Base-by-base conservation (phyloP, 2,113 vertebrate species). In the Stomatorhinus ivindoensis region DNA sequence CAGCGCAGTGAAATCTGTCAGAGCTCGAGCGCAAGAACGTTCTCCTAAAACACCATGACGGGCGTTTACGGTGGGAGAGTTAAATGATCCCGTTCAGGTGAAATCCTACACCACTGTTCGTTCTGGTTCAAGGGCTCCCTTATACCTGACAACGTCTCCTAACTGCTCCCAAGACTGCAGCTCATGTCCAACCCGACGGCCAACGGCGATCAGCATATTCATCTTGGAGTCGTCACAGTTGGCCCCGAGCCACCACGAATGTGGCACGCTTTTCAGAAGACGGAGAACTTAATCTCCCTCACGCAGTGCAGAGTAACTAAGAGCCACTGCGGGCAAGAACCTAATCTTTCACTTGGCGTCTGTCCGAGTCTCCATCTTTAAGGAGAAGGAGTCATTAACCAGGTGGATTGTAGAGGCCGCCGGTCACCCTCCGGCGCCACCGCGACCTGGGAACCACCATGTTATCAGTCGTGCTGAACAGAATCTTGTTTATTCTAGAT, bases 401-500 rank as follows among this genome's bases (percentile, higher is more conserved):
- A 19, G 61, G 61, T 42, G 27, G 87, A 27, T 6, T 88, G 44
- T 31, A 76, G 27, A 50, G 19, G 17, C 31, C 9, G n/a, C 7
- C 46, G 15, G 55, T 85, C 42, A 8, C 73, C 11, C 44, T 80
- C 50, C 76, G 88, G 73, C 4, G 19, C 89, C 89, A 61, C 5
- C 31, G 0, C 69, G 48, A 42, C 9, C 53, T 82, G 39, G 85
- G 88, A 89, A 61, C 65, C 21, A n/a, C 61, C 58, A 39, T 53
- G 15, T 87, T 89, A 90, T 90, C 85, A 13, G 69, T 61, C n/a
- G n/a, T 42, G 21, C 51, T 35, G 4, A 17, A 50, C 24, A 31
- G 89, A 76, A 53, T n/a, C 42, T 8, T 90, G 88, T 91, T 91
- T 92, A 88, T 89, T 88, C 91, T 88, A 90, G 53, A 90, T 88